Base-by-base conservation (phyloP, 1,140 invertebrate genomes). In the Ectropis grisescens region DNA sequence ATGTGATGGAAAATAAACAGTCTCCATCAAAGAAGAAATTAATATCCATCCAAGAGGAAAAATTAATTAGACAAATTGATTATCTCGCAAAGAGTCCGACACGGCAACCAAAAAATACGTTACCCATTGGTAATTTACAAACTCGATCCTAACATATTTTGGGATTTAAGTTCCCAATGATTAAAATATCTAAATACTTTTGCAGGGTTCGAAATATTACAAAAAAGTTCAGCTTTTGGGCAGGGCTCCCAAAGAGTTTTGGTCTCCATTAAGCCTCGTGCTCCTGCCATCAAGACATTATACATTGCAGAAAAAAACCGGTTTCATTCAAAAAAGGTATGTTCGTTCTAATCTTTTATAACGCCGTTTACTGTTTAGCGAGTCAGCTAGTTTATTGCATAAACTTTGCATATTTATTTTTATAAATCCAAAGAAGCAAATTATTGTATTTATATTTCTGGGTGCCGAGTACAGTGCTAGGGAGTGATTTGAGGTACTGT, bases 1-100 rank as follows among this genome's bases (percentile, higher is more conserved):
- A 66, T 72, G 75, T 76, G 52, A 80, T 80, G 75, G 75, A 76
- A 72, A 64, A 61, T 75, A 75, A 70, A 54, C 56, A 66, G 42
- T 48, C 43, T 52, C 55, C 66, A 60, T 66, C 60, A 13, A 67
- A 67, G 41, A 69, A 58, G 33, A 70, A 74, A 56, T 48, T 59
- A 49, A 46, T 67, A 57, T 59, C 57, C 47, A 68, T 62, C 41
- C 55, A 60, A 45, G 62, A 79, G 48, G 69, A 80, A 44, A 71
- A 71, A 49, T 50, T 66, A 11, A 62, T 64, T 40, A 70, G 48
- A 43, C 65, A 19, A 47, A 76, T 30, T 74, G 57, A 70, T 41
- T 47, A 41, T 9, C 16, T 58, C 16, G 37, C 41, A 14, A 49
- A 46, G 37, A 22, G 11, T 25, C 46, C 58, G 15, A 32, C 24